These are phyloP conservation scores for Jacana jacana DNA, from an alignment of 2,113 vertebrate species.

Conservation along the genomic window DNA sequence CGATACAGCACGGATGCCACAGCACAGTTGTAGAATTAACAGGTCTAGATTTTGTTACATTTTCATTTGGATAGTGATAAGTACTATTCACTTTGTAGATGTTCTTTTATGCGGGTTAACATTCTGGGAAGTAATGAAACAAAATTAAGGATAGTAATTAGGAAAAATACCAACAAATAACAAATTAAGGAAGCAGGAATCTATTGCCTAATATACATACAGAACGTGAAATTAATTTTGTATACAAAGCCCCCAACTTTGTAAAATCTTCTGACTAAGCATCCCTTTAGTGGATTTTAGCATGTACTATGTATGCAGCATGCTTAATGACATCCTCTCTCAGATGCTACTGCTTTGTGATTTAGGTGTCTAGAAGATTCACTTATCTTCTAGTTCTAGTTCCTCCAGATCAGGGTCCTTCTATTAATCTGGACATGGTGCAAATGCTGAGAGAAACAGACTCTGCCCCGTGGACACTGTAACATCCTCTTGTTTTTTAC, in stretches of 20 bases:
- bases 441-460: neutral
- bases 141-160: slow-evolving; percentile 25
- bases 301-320: neutral
- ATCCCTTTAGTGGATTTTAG: neutral
- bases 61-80: neutral
- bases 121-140: neutral
- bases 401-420: neutral
- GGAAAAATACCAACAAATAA: slow-evolving; percentile 17
- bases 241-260: neutral
- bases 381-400: neutral
- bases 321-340: slow-evolving; percentile 15
- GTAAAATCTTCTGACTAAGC: neutral
- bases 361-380: neutral
- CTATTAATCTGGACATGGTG: neutral
- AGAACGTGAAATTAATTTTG: neutral
- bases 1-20: neutral
- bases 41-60: neutral
- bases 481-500: neutral
- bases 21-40: neutral
- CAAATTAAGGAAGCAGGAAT: neutral
- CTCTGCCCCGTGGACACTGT: neutral
- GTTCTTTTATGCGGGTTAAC: neutral
- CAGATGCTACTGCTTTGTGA: slow-evolving; percentile 2
- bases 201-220: neutral
- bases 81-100: neutral